Evolutionary conservation across 2,888 invertebrate species (phyloP).

Genomic region (Pseudococcus jackbeardsleyi): DNA sequence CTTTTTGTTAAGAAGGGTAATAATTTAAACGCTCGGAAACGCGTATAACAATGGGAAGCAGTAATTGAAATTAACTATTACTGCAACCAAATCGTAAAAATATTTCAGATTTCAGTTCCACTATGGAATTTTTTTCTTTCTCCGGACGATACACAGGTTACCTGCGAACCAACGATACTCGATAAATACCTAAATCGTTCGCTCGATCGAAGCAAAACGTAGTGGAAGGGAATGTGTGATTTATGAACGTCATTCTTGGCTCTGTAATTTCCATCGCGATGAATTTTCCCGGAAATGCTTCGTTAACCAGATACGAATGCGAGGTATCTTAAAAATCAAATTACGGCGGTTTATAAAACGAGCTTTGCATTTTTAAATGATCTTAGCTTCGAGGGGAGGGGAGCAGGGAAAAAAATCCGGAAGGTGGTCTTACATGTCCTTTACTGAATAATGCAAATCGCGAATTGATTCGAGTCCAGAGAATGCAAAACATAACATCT

Average conservation of each 20-base stretch:
- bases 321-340: neutral
- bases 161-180: neutral
- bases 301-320: neutral
- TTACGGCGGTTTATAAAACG: neutral
- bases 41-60: neutral
- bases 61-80: constrained; percentile 9
- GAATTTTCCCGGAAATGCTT: constrained; percentile 2
- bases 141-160: neutral
- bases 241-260: neutral
- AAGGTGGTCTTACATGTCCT: neutral
- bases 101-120: neutral
- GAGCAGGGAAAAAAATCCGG: neutral
- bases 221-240: neutral
- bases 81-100: neutral
- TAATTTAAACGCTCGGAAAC: neutral
- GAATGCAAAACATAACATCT: neutral
- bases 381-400: neutral
- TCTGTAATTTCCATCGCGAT: neutral
- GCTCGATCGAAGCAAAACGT: neutral
- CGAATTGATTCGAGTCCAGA: neutral
- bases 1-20: constrained; percentile 7
- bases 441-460: neutral
- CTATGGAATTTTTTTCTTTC: neutral
- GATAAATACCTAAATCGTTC: neutral
- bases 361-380: neutral